These are phyloP conservation scores for Drosophila melanica DNA, from an alignment of 1,140 invertebrate genomes.

Conservation along the genomic window DNA sequence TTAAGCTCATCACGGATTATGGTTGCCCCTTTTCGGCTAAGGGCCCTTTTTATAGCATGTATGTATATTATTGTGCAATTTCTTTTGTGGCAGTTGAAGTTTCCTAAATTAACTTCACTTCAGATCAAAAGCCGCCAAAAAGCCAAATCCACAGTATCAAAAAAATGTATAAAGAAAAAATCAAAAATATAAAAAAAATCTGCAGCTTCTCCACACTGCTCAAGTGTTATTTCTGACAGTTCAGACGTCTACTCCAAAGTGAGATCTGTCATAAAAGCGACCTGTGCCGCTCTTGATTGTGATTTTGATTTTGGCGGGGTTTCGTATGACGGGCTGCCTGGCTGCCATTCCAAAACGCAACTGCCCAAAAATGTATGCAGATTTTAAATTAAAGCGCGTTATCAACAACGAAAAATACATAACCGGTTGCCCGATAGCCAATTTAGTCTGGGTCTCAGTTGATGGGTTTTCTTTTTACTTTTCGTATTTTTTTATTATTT, in stretches of 20 bases:
- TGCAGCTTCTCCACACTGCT: slow-evolving; percentile 60
- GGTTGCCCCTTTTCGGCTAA: slow-evolving; percentile 13
- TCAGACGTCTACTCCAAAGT: slow-evolving; percentile 76
- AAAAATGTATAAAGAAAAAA: slow-evolving; percentile 21
- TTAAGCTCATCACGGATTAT: slow-evolving; percentile 37
- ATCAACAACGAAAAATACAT: slow-evolving; percentile 63
- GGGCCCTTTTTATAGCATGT: slow-evolving; percentile 23
- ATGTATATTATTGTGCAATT: slow-evolving; percentile 55
- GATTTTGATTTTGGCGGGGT: slow-evolving; percentile 53
- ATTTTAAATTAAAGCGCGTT: slow-evolving; percentile 79
- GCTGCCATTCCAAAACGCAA: slow-evolving; percentile 45
- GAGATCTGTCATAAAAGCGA: slow-evolving; percentile 80
- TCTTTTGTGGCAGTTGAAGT: slow-evolving; percentile 60
- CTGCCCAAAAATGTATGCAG: slow-evolving; percentile 78
- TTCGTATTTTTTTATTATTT: slow-evolving; percentile 20
- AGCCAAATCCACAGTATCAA: slow-evolving; percentile 33
- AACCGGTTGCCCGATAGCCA: slow-evolving; percentile 76
- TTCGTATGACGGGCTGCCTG: slow-evolving; percentile 27
- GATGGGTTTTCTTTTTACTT: slow-evolving; percentile 40
- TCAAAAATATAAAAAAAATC: slow-evolving; percentile 14
- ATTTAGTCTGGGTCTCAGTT: slow-evolving; percentile 61
- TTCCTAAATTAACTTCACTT: slow-evolving; percentile 78
- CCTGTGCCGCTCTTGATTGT: slow-evolving; percentile 74
- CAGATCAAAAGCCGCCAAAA: slow-evolving; percentile 71
- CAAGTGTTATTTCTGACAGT: slow-evolving; percentile 80